These are phyloP conservation scores for Nicator chloris DNA, from an alignment of 2,113 vertebrate genomes.

Conservation along the genomic window DNA sequence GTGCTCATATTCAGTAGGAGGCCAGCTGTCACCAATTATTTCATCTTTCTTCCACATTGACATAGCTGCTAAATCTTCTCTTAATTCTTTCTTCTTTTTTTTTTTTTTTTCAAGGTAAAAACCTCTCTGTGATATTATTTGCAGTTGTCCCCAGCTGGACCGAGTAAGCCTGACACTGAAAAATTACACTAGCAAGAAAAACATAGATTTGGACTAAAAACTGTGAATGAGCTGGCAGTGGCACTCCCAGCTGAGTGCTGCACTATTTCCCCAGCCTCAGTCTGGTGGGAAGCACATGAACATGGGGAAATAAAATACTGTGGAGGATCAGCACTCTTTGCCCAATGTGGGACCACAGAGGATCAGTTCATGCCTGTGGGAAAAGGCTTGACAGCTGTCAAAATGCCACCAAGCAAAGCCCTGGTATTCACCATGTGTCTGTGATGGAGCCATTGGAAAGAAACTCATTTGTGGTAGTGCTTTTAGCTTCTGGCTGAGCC, in stretches of 20 bases:
- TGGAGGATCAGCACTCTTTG: not conserved
- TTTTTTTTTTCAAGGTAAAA: not conserved
- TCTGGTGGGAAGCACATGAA: fast-evolving
- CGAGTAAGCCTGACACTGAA: not conserved
- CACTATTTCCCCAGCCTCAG: not conserved
- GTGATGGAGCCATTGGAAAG: not conserved
- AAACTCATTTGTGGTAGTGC: not conserved
- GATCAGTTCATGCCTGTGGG: not conserved
- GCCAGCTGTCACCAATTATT: not conserved
- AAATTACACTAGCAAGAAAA: not conserved
- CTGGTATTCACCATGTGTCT: fast-evolving
- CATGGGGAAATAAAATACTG: not conserved
- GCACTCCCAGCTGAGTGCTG: not conserved
- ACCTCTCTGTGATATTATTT: not conserved
- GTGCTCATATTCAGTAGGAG: not conserved
- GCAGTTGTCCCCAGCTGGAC: not conserved
- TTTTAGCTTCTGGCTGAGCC: conserved; percentile 47
- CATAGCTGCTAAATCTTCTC: not conserved
- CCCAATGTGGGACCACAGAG: fast-evolving
- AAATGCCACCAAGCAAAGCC: not conserved
- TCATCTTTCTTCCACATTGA: not conserved
- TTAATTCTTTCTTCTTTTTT: not conserved
- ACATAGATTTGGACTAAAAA: not conserved
- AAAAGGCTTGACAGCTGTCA: fast-evolving
- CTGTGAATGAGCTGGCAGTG: not conserved